Evolutionary conservation across 2,797 vertebrate species (phyloP).

Genomic region (Lepilemur septentrionalis): DNA sequence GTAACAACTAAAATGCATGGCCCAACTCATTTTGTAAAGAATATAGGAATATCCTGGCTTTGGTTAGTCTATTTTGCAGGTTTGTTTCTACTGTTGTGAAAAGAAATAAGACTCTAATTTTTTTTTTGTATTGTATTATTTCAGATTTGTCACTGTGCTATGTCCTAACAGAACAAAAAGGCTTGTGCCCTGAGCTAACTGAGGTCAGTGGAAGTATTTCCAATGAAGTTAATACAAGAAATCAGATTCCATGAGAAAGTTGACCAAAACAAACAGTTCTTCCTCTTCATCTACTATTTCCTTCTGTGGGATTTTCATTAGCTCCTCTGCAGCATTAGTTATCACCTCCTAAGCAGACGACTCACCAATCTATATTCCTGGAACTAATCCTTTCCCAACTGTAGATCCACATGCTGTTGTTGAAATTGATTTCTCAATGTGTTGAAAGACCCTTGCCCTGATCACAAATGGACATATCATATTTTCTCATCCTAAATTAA

Average conservation of each 20-base stretch:
- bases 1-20: not conserved
- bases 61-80: not conserved
- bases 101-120: not conserved
- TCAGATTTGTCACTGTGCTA: not conserved
- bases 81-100: not conserved
- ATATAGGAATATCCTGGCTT: not conserved
- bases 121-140: not conserved
- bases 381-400: not conserved
- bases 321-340: not conserved
- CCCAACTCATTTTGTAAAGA: not conserved
- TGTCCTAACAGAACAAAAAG: not conserved
- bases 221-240: not conserved
- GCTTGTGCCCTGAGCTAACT: not conserved
- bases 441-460: not conserved
- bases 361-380: not conserved
- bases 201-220: slow-evolving; percentile 24
- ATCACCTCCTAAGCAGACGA: not conserved
- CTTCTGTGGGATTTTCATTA: not conserved
- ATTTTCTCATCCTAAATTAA: not conserved
- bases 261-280: not conserved
- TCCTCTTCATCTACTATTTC: not conserved
- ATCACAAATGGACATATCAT: not conserved
- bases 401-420: not conserved
- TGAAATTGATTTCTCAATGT: slow-evolving; percentile 33
- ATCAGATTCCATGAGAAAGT: slow-evolving; percentile 6